These are phyloP conservation scores for Lasioglossum morio DNA, from an alignment of 2,888 invertebrate species.

Conservation along the genomic window DNA sequence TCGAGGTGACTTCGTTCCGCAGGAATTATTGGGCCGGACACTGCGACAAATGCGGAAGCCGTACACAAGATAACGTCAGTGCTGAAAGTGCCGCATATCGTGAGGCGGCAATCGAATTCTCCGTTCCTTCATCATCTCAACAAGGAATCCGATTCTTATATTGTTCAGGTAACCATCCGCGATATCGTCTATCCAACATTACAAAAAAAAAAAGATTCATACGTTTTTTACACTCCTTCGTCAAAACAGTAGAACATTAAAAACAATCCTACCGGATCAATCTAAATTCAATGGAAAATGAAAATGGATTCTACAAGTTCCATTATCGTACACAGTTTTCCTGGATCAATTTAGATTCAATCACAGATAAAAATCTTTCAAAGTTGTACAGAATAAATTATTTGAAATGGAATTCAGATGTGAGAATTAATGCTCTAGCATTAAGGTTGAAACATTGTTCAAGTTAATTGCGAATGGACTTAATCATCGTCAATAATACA, in stretches of 20 bases:
- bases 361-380: neutral
- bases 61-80: constrained; percentile 83
- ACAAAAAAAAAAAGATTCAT: neutral
- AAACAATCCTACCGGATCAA: neutral
- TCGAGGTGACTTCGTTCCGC: constrained; percentile 33
- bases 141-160: constrained; percentile 78
- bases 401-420: neutral
- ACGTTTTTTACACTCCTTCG: neutral
- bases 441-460: neutral
- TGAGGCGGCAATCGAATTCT: constrained; percentile 75
- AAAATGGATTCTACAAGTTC: neutral
- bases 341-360: neutral
- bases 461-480: neutral
- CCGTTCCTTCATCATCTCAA: constrained; percentile 78
- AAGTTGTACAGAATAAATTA: neutral
- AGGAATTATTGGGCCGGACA: constrained; percentile 84
- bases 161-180: constrained; percentile 73
- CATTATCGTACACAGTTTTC: neutral
- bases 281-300: neutral
- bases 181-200: neutral
- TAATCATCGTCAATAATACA: neutral
- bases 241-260: neutral
- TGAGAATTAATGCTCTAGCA: neutral
- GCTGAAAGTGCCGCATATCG: constrained; percentile 81
- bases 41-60: constrained; percentile 77